Conservation (phyloP, 2,888 invertebrate species). For the Spodoptera littoralis region DNA sequence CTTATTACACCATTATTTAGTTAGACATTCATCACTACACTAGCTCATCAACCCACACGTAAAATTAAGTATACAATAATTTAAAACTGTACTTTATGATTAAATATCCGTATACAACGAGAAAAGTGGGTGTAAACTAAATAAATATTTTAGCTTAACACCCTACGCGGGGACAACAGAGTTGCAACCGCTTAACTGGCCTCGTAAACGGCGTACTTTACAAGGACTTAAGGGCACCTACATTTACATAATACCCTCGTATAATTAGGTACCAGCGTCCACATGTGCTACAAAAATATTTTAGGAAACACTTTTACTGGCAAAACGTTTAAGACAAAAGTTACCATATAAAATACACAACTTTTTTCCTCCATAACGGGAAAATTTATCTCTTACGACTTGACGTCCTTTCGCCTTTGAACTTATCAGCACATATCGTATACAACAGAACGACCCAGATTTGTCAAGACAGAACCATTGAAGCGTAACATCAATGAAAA, state of each 20-base stretch:
- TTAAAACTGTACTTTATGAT: slow-evolving; percentile 15
- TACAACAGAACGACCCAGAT: slow-evolving; percentile 47
- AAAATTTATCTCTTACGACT: slow-evolving; percentile 33
- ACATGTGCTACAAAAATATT: slow-evolving; percentile 30
- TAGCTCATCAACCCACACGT: not conserved
- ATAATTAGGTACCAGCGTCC: slow-evolving; percentile 37
- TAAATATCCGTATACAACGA: slow-evolving; percentile 18
- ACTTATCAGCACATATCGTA: slow-evolving; percentile 47
- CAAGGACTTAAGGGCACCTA: slow-evolving; percentile 48
- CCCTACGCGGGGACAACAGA: slow-evolving; percentile 39
- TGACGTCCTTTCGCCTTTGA: slow-evolving; percentile 14
- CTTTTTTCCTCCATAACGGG: slow-evolving; percentile 23
- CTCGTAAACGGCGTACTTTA: slow-evolving; percentile 49
- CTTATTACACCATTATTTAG: too few species aligned
- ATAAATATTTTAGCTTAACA: slow-evolving; percentile 44
- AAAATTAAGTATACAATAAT: slow-evolving; percentile 19
- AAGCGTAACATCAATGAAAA: slow-evolving; percentile 52
- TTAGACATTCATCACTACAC: not conserved
- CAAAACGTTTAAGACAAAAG: slow-evolving; percentile 21
- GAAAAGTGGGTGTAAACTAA: slow-evolving; percentile 18
- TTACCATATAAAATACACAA: slow-evolving; percentile 26
- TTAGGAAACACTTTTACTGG: slow-evolving; percentile 14
- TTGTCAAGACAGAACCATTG: slow-evolving; percentile 39
- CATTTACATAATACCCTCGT: slow-evolving; percentile 49
- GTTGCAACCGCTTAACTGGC: slow-evolving; percentile 44